Conservation (phyloP, 2,113 vertebrate species). For the Ascaphus truei region DNA sequence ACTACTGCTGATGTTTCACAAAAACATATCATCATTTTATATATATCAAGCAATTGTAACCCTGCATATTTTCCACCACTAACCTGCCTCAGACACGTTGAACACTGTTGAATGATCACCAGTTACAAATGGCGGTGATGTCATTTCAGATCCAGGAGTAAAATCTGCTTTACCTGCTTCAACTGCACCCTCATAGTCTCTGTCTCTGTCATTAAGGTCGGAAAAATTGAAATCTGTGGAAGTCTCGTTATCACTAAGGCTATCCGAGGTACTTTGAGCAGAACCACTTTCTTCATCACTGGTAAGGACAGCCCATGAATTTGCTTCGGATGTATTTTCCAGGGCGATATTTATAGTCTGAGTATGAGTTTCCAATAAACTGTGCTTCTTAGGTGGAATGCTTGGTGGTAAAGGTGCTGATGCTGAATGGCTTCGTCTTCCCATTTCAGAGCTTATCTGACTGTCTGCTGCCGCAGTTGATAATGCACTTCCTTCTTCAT, state of each 20-base stretch:
- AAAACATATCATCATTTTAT: constrained; percentile 42
- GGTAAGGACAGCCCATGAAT: constrained; percentile 67
- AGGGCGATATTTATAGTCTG: constrained; percentile 48
- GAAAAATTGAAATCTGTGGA: constrained; percentile 94
- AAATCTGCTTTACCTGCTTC: constrained; percentile 80
- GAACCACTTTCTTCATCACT: constrained; percentile 87
- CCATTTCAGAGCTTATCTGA: constrained; percentile 36
- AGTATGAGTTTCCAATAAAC: constrained; percentile 62
- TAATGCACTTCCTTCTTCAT: constrained; percentile 55
- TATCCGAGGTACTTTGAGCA: constrained; percentile 75
- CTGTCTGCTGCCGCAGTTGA: constrained; percentile 41
- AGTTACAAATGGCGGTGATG: constrained; percentile 60
- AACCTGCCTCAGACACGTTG: constrained; percentile 74
- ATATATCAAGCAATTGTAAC: constrained; percentile 30
- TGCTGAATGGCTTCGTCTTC: constrained; percentile 38
- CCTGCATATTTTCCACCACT: constrained; percentile 54
- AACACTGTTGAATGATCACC: constrained; percentile 59
- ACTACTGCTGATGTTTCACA: constrained; percentile 29
- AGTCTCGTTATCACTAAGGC: constrained; percentile 88
- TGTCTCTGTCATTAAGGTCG: constrained; percentile 68
- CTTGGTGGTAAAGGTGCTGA: constrained; percentile 20
- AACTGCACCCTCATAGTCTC: constrained; percentile 65
- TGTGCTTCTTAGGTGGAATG: constrained; percentile 41
- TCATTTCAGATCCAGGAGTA: constrained; percentile 56
- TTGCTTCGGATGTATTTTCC: constrained; percentile 52